A percentile compares a stretch with the other conserved stretches of the same genome.
Evolutionary conservation across 2,888 invertebrate genomes (phyloP).

Genomic region (Caenorhabditis japonica): DNA sequence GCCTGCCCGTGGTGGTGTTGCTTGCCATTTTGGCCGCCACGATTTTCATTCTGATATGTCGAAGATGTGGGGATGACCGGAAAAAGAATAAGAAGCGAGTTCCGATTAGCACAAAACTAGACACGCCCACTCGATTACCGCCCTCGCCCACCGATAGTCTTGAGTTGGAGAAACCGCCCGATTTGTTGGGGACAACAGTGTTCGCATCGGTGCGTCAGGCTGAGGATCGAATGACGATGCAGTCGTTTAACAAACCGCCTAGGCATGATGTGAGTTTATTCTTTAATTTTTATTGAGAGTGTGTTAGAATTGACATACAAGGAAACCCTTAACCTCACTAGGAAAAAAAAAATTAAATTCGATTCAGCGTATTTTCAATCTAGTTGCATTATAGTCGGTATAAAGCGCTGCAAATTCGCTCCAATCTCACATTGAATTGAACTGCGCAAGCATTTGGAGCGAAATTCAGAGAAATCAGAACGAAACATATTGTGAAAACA

Average conservation of each 20-base stretch:
- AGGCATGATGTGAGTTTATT: slow-evolving; percentile 29
- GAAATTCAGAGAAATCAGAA: too few relatives aligned
- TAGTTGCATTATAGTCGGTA: too few relatives aligned
- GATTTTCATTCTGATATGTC: slow-evolving; percentile 36
- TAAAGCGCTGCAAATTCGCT: too few relatives aligned
- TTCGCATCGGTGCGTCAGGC: slow-evolving; percentile 60
- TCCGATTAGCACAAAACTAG: slow-evolving; percentile 26
- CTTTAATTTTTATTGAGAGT: too few relatives aligned
- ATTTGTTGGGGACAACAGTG: slow-evolving; percentile 69
- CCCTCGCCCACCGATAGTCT: slow-evolving; percentile 43
- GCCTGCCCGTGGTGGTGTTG: slow-evolving; percentile 51
- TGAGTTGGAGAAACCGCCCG: slow-evolving; percentile 40
- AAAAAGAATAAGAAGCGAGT: slow-evolving; percentile 26
- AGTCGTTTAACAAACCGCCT: slow-evolving; percentile 36
- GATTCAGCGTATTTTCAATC: too few relatives aligned
- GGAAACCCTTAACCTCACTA: too few relatives aligned
- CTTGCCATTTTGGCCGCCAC: slow-evolving; percentile 42
- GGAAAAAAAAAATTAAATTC: too few relatives aligned
- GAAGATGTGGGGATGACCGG: slow-evolving; percentile 38
- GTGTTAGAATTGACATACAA: too few relatives aligned
- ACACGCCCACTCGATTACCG: slow-evolving; percentile 43
- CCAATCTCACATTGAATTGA: too few relatives aligned
- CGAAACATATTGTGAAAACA: too few relatives aligned
- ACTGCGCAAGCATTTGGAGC: too few relatives aligned
- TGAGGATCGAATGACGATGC: slow-evolving; percentile 48